Evolutionary conservation across 2,888 invertebrate species (phyloP).

Genomic region (Malthinus seriepunctatus): DNA sequence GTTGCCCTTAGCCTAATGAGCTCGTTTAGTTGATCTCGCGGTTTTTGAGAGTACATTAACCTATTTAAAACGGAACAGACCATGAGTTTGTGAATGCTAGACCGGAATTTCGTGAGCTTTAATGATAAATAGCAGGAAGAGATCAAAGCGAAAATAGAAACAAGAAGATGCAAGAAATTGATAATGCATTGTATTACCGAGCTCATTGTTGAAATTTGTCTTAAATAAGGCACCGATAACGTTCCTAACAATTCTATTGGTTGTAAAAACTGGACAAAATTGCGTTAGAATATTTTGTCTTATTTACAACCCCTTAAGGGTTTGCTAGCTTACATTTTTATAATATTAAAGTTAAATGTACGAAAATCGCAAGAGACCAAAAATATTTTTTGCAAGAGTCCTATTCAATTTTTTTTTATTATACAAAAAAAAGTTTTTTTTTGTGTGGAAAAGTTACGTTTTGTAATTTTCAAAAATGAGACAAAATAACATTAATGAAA

Average conservation of each 20-base stretch:
- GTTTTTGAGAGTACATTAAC: conserved; percentile 21
- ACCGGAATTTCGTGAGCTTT: conserved; percentile 20
- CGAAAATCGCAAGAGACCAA: neutral
- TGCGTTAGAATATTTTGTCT: conserved; percentile 17
- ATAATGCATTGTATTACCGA: conserved; percentile 20
- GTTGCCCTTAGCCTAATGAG: conserved; percentile 23
- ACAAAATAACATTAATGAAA: conserved; percentile 3
- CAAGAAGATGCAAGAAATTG: conserved; percentile 21
- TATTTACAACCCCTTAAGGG: conserved; percentile 17
- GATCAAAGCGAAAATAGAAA: conserved; percentile 23
- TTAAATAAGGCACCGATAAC: conserved; percentile 15
- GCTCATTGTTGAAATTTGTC: conserved; percentile 18
- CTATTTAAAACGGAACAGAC: conserved; percentile 11
- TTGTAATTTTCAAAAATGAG: conserved; percentile 4
- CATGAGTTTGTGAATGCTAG: conserved; percentile 12
- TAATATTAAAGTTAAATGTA: conserved; percentile 7
- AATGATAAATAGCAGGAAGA: conserved; percentile 26
- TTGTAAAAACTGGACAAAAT: conserved; percentile 15
- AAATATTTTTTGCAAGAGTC: neutral
- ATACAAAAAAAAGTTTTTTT: neutral
- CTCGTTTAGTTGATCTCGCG: conserved; percentile 27
- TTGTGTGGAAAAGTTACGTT: neutral
- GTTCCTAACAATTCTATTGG: neutral
- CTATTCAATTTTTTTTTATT: neutral
- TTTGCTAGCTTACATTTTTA: conserved; percentile 8